Evolutionary conservation across 2,113 vertebrate genomes (phyloP), one percentile per base, ranked within the genome.

Genomic region (Nycticryphes semicollaris): DNA sequence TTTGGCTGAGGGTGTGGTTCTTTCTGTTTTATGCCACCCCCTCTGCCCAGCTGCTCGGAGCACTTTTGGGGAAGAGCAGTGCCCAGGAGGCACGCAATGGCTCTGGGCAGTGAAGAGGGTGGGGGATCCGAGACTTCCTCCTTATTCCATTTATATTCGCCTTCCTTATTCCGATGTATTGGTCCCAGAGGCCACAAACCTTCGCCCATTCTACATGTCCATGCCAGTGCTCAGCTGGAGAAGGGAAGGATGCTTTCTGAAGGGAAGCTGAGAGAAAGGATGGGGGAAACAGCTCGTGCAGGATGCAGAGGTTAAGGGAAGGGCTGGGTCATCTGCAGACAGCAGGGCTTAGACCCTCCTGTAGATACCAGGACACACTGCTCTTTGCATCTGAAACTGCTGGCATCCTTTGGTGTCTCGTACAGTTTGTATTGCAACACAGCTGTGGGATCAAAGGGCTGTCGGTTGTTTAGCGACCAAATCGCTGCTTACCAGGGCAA

Each of bases 51-150:
- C 50, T 90, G 39, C 59, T 89, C 20, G 2, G 35, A 43, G 69
- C 28, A 27, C 8, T 86, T 74, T 31, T 2, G 1, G 5, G 37
- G 16, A 37, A 90, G 43, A 83, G 53, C 24, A 28, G 16, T 35
- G 66, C 39, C 50, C 24, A 33, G 67, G 54, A 80, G 18, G 43
- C 23, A 56, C 1, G 1, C 0, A 0, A 35, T 43, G 63, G 62
- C 30, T 90, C 63, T 66, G 45, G 37, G 70, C 51, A 68, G 35
- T 6, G 7, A 21, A 50, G 25, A 6, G 20, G 9, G 12, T n/a
- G 31, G 6, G 10, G 19, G 14, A 69, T 84, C 50, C 2, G 1
- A 83, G 33, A 45, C 6, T 9, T 92, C 35, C 31, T 66, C 63
- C 53, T 60, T 60, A 51, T 19, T 73, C n/a, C 45, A 20, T 60